Base-by-base conservation (phyloP, 2,113 vertebrate genomes). In the Syrmaticus mikado region DNA sequence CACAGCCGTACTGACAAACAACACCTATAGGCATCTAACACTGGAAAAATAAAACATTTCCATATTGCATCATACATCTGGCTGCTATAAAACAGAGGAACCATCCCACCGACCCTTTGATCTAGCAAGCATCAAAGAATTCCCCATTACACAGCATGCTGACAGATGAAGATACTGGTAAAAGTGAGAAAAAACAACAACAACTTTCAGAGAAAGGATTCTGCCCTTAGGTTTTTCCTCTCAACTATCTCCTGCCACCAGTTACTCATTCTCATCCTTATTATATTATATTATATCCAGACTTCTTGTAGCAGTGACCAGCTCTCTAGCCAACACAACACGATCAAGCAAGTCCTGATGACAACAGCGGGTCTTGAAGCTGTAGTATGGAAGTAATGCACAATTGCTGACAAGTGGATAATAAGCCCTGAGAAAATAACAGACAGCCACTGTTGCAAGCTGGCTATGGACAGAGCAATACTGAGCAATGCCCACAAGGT, bases 11-110 rank as follows among this genome's bases (percentile, higher is more conserved):
- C n/a, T 58, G 65, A 70, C 38, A 55, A 73, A 65, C 1, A 17
- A 72, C 25, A 34, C 61, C 55, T 9, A 0, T 1, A 13, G 64
- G 52, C 61, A 84, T 7, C 8, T 32, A 46, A 0, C 0, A 6
- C 11, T 0, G 0, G 30, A 28, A 32, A 30, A 76, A 68, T 4
- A 19, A 36, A 20, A 8, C 22, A 66, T 60, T 40, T 32, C 40
- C 60, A 9, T 5, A 1, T 0, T 14, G 27, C 22, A 61, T 12
- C 38, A 5, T 5, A 36, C 38, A 43, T 30, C 22, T 20, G 24
- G 30, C 79, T 74, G 57, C 61, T 85, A 52, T 38, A 50, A 30
- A 73, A 67, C 38, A 50, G 18, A 50, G 52, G 16, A 55, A 52
- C 55, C 14, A 66, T 27, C 79, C 64, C 27, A 18, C 2, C 10